phyloP scores from a whole-genome alignment of 2,113 vertebrate genomes.

The Philantomba maxwellii region DNA sequence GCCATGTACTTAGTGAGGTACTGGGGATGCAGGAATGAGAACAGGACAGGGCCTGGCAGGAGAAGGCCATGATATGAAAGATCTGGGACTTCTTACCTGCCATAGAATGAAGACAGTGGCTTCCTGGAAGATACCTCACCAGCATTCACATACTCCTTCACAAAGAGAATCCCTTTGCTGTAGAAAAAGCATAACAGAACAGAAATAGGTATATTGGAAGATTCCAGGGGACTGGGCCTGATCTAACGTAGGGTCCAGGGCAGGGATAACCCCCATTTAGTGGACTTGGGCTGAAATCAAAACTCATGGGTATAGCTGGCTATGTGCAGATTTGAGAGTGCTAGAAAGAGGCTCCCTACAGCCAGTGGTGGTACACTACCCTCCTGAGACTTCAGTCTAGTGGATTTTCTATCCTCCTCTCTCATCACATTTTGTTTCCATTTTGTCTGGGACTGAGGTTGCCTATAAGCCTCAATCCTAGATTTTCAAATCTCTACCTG shows the following conservation, averaged over 20 bases:
- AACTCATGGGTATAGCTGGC: neutral
- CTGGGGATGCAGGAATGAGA: neutral
- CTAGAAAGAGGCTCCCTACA: neutral
- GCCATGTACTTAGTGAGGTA: neutral
- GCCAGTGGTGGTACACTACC: too few relatives aligned
- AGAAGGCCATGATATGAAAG: neutral
- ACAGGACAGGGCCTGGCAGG: too few relatives aligned
- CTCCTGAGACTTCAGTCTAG: neutral
- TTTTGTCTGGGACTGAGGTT: neutral
- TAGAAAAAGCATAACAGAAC: neutral
- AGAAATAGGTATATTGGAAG: neutral
- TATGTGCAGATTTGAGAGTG: neutral
- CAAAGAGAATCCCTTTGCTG: constrained; percentile 59
- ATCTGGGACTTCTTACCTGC: constrained; percentile 14
- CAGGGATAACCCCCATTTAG: neutral
- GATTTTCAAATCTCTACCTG: neutral
- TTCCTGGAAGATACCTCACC: constrained; percentile 25
- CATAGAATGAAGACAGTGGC: neutral
- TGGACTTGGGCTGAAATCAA: neutral
- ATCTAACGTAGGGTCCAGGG: neutral
- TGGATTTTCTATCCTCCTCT: neutral
- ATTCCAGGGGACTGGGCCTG: neutral
- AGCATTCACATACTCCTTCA: constrained; percentile 41
- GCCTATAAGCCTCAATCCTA: neutral
- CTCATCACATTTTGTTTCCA: neutral